Base-by-base conservation (phyloP, 2,888 invertebrate species). In the Lasioglossum malachurum region DNA sequence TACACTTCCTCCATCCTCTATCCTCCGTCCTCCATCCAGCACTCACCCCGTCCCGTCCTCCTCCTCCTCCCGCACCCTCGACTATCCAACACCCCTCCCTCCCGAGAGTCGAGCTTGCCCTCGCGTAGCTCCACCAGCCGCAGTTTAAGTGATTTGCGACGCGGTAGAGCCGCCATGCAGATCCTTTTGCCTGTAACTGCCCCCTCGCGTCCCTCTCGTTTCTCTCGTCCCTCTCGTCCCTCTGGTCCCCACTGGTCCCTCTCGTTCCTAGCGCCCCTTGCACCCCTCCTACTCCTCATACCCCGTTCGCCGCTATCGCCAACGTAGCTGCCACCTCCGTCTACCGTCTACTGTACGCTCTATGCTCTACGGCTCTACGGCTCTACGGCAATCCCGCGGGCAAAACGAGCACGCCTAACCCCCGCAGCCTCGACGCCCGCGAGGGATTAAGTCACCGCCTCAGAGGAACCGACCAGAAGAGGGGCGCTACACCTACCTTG, bases 131-230 rank as follows among this genome's bases (percentile, higher is more conserved):
- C 93, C 92, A 93, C 93, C 92, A 93, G 93, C 93, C 94, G 95
- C 95, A 95, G 95, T 95, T 95, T 95, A 95, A 95, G 94, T 95
- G 95, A 95, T 95, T 95, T 95, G 95, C 95, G 95, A 95, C 94
- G 95, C 94, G 94, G 94, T 94, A 94, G 94, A 94, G 94, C 95
- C 95, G 94, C 95, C 94, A 95, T 95, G 94, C 94, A 95, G 95
- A 94, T 94, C 94, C 95, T 95, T 94, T 94, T 93, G 94, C 94
- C 94, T 92, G 93, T 93, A 93, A 92, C 92, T 91, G 86, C 88
- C 88, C 89, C 83, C 90, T 89, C 89, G 89, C 88, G 84, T 79
- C 87, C 88, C 83, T 74, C 74, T 67, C 87, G 41, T 44, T 71
- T 19, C 60, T 35, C 31, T 57, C 57, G 31, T 35, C 44, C 27